Evolutionary conservation across 2,113 vertebrate species (phyloP).

Genomic region (Thamnophis sirtalis): DNA sequence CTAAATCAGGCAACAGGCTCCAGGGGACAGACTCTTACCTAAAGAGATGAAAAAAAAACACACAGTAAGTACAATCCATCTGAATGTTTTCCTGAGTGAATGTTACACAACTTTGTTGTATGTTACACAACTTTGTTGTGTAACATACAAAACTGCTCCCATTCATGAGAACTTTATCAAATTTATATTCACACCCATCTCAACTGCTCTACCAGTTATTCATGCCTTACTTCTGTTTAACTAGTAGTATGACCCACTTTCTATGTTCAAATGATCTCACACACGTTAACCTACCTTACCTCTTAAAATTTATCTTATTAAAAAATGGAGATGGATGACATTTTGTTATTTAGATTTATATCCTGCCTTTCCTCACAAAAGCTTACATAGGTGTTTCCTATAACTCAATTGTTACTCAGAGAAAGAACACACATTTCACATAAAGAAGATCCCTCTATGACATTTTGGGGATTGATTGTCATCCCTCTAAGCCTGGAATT

Average conservation of each 20-base stretch:
- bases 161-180: neutral
- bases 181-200: neutral
- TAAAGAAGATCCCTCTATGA: neutral
- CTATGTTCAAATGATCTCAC: neutral
- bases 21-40: neutral
- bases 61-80: neutral
- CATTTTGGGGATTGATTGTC: neutral
- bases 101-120: no score
- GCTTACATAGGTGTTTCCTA: neutral
- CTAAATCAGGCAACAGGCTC: neutral
- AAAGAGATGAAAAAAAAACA: neutral
- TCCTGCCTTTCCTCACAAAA: neutral
- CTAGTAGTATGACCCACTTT: neutral
- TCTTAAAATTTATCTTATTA: neutral
- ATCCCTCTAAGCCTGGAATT: neutral
- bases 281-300: neutral
- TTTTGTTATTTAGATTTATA: neutral
- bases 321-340: neutral
- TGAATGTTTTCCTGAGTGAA: neutral
- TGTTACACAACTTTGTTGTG: neutral
- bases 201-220: neutral
- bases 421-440: neutral
- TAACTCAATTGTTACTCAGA: neutral
- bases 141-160: neutral
- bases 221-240: neutral